Base-by-base conservation (phyloP, 2,113 vertebrate genomes). In the Mobula hypostoma region DNA sequence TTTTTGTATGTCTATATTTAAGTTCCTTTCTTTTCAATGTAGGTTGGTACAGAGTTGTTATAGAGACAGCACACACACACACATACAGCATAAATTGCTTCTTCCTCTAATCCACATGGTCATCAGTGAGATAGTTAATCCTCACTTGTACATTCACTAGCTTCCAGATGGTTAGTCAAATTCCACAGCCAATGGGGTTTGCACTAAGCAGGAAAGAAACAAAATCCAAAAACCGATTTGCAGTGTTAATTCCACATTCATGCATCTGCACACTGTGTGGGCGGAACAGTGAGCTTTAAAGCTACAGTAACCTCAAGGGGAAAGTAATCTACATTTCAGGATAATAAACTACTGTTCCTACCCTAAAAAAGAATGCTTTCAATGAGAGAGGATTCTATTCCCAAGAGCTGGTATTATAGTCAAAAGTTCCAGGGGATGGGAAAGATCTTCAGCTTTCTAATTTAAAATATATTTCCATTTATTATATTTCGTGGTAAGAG, bases 71-170 rank as follows among this genome's bases (percentile, higher is more conserved):
- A 66, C 27, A 58, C 87, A 80, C 9, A 80, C 9, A 88, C 7
- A 88, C 63, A 40, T 12, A n/a, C n/a, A 92, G 90, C 88, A 92
- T 17, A 48, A 72, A 94, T 94, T 96, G 96, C 94, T 94, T 76
- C 83, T 95, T 95, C 96, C 95, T 95, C 94, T 97, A 97, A 97
- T 97, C 96, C 95, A 88, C 94, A 92, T 95, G 95, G 95, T 95
- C 96, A 97, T 94, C 96, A 95, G 95, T 94, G 95, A 95, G 95
- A 93, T 96, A 96, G 95, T 97, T 97, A 97, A 97, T 97, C 96
- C 97, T 94, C 95, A 96, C 95, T 96, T 94, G 83, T 94, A 95
- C 94, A 95, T 94, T 70, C 94, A 94, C 58, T 32, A 82, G 29
- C 76, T n/a, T 95, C 91, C 95, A 94, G 94, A 66, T 94, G 78